Percentiles rank a stretch among this genome's conserved stretches.
These are phyloP conservation scores for Leptobrachium leishanense DNA, from an alignment of 2,113 vertebrate species.

Conservation along the genomic window DNA sequence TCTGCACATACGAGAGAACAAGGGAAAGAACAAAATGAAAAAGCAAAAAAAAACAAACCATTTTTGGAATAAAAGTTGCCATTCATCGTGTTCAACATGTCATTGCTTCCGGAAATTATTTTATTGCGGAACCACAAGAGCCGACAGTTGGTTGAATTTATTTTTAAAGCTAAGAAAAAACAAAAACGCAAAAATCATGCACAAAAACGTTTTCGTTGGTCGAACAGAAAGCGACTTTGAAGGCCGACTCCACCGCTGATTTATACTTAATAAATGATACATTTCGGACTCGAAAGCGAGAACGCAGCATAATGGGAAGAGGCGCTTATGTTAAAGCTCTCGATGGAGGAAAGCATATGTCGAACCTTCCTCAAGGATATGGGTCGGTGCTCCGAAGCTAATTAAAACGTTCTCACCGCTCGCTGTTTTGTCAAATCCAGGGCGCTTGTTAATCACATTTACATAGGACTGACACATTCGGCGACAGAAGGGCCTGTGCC, in stretches of 20 bases:
- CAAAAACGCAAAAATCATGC: too few species aligned
- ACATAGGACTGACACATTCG: constrained; percentile 1
- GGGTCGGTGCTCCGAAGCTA: constrained; percentile 38
- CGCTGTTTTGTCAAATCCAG: constrained; percentile 13
- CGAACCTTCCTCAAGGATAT: constrained; percentile 17
- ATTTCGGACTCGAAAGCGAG: neutral
- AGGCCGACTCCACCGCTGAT: constrained; percentile 10
- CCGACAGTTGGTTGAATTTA: too few species aligned
- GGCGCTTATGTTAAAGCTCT: neutral
- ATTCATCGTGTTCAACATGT: too few species aligned
- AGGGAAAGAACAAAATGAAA: too few species aligned
- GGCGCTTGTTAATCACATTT: constrained; percentile 19
- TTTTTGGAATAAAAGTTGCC: too few species aligned
- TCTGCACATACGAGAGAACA: neutral
- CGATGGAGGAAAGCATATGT: constrained; percentile 16
- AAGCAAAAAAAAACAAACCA: too few species aligned
- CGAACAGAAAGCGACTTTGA: neutral
- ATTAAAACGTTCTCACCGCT: constrained; percentile 29
- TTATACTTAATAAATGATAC: neutral
- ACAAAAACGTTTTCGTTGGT: neutral
- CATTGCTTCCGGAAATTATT: too few species aligned
- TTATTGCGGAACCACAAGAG: too few species aligned
- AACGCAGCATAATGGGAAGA: neutral
- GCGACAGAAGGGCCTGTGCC: neutral
- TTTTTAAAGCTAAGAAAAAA: too few species aligned